Conservation (phyloP, 2,888 invertebrate genomes). For the Sphinx pinastri region DNA sequence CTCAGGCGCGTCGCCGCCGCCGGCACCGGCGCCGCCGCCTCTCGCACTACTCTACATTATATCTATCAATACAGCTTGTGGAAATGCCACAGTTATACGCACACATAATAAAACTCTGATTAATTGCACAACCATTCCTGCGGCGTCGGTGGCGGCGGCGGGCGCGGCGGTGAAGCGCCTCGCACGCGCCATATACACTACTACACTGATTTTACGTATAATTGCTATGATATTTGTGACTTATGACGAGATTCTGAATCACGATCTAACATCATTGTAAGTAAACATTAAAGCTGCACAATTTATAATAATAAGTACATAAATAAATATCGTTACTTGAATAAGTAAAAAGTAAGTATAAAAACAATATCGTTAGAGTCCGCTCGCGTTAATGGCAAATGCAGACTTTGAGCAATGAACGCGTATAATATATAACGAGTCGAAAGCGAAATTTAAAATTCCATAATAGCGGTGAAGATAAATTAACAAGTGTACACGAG, state of each 20-base stretch:
- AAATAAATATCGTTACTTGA: slow-evolving; percentile 78
- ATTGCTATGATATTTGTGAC: slow-evolving; percentile 83
- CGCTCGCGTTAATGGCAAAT: slow-evolving; percentile 55
- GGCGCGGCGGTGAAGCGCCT: slow-evolving; percentile 50
- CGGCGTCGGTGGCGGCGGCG: slow-evolving; percentile 45
- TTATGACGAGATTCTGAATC: slow-evolving; percentile 84
- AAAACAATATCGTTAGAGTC: slow-evolving; percentile 72
- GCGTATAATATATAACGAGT: slow-evolving; percentile 57
- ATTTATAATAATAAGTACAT: slow-evolving; percentile 80
- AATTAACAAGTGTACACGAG: slow-evolving; percentile 74
- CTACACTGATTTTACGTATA: slow-evolving; percentile 71
- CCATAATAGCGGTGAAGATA: slow-evolving; percentile 67
- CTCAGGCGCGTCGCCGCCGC: slow-evolving; percentile 32
- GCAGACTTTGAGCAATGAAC: slow-evolving; percentile 79
- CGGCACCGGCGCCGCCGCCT: background rate
- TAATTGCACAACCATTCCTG: slow-evolving; percentile 64
- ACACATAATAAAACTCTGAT: slow-evolving; percentile 55
- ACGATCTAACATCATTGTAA: slow-evolving; percentile 83
- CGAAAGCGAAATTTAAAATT: slow-evolving; percentile 59
- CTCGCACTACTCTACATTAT: slow-evolving; percentile 29
- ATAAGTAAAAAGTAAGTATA: slow-evolving; percentile 61
- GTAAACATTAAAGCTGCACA: slow-evolving; percentile 84
- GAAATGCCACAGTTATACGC: slow-evolving; percentile 37
- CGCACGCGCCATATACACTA: slow-evolving; percentile 59
- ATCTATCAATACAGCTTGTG: slow-evolving; percentile 15